A percentile compares a stretch with the other conserved stretches of the same genome.
These are phyloP conservation scores for Macrostomum lignano DNA, from an alignment of 1,140 invertebrate genomes.

Conservation along the genomic window DNA sequence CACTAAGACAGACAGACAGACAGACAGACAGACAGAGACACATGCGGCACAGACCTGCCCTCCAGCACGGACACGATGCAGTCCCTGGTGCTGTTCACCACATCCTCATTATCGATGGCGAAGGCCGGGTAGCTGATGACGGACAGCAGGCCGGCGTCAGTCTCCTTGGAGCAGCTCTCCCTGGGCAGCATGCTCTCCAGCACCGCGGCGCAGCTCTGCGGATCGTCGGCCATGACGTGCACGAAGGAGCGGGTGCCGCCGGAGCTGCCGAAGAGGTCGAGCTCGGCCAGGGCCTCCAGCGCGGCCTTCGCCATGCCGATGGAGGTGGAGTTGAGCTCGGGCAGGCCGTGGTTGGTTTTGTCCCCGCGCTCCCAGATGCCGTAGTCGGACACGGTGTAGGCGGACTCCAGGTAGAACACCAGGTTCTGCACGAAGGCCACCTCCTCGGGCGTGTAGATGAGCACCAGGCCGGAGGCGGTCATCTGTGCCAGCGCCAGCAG, in stretches of 20 bases:
- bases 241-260: slow-evolving; percentile 80
- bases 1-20: no score
- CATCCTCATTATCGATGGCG: slow-evolving; percentile 68
- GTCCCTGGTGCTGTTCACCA: slow-evolving; percentile 56
- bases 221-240: slow-evolving; percentile 86
- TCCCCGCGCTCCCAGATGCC: slow-evolving; percentile 98
- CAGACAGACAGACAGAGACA: no score
- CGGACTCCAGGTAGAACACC: slow-evolving; percentile 89
- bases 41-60: no score
- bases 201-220: slow-evolving; percentile 58
- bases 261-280: slow-evolving; percentile 83
- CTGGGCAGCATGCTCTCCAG: slow-evolving; percentile 3
- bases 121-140: slow-evolving; percentile 97
- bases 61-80: slow-evolving; percentile 43
- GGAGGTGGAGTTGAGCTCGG: slow-evolving; percentile 87
- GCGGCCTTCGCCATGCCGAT: slow-evolving; percentile 57
- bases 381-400: slow-evolving; percentile 58
- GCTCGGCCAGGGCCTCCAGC: slow-evolving; percentile 84
- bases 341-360: slow-evolving; percentile 91
- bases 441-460: slow-evolving; percentile 80
- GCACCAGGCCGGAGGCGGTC: slow-evolving; percentile 80
- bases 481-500: slow-evolving; percentile 85
- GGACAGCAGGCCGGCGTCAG: slow-evolving; percentile 68
- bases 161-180: slow-evolving; percentile 33
- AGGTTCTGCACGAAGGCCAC: slow-evolving; percentile 90